Evolutionary conservation across 1,140 invertebrate species (phyloP).

Genomic region (Metopolophium dirhodum): DNA sequence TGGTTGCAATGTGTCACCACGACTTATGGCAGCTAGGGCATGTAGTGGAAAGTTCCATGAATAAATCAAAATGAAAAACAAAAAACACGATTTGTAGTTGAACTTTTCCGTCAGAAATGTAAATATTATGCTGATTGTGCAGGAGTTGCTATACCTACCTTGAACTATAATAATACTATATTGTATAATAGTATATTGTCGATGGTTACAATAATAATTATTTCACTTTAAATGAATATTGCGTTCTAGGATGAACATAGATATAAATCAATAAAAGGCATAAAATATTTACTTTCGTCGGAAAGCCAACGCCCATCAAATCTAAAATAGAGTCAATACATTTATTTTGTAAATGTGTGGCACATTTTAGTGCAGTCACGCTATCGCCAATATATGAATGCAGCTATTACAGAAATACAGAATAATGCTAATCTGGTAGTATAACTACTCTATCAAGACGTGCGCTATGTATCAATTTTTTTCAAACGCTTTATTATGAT

Average conservation of each 20-base stretch:
- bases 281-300: not conserved
- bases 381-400: not conserved
- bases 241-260: not conserved
- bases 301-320: constrained; percentile 36
- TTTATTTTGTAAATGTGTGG: constrained; percentile 6
- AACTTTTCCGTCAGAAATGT: not conserved
- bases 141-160: not conserved
- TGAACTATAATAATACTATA: not conserved
- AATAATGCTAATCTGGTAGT: not conserved
- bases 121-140: not conserved
- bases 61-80: constrained; percentile 45
- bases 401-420: not conserved
- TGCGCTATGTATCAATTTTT: too few species aligned
- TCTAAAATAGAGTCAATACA: constrained; percentile 33
- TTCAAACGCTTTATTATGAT: too few species aligned
- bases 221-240: not conserved
- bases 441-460: not conserved
- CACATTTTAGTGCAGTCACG: not conserved
- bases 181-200: not conserved
- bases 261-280: constrained; percentile 30
- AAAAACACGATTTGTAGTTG: not conserved
- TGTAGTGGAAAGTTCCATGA: constrained; percentile 6
- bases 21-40: not conserved
- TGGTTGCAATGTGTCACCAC: constrained; percentile 32
- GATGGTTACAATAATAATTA: not conserved